Percentiles rank a stretch among this genome's conserved stretches.
These are phyloP conservation scores for Campoletis sonorensis DNA, from an alignment of 1,140 invertebrate species.

Conservation along the genomic window DNA sequence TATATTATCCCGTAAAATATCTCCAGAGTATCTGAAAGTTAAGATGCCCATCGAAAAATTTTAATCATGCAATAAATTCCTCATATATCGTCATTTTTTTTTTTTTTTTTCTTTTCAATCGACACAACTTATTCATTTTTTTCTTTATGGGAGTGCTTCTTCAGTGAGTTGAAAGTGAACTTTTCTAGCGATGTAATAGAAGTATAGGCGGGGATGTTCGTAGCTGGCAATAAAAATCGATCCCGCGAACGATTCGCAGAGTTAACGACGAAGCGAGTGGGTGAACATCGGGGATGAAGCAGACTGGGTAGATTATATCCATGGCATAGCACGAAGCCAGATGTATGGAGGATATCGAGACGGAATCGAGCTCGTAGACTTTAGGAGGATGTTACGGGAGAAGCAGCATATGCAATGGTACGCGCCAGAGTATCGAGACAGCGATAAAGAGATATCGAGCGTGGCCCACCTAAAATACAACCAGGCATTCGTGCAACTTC, in stretches of 20 bases:
- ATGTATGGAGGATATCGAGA: conserved; percentile 32
- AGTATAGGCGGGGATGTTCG: not conserved
- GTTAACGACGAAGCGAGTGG: conserved; percentile 24
- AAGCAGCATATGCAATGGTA: conserved; percentile 6
- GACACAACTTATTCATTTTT: not conserved
- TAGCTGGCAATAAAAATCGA: conserved; percentile 32
- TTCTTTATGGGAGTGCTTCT: not conserved
- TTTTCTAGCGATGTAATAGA: not conserved
- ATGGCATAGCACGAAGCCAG: conserved; percentile 8
- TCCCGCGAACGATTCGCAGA: conserved; percentile 1
- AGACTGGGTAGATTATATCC: conserved; percentile 1
- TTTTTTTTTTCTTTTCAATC: not conserved
- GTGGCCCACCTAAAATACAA: conserved; percentile 15
- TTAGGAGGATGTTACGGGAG: conserved; percentile 2
- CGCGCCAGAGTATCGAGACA: not conserved
- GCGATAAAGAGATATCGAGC: conserved; percentile 42
- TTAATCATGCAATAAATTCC: not conserved
- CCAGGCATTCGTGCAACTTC: not conserved
- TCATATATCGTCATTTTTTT: not conserved
- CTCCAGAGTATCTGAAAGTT: too few species aligned
- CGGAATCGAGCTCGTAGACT: conserved; percentile 35
- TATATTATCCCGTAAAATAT: too few species aligned
- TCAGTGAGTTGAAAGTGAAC: not conserved
- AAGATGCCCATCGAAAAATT: not conserved
- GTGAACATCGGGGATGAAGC: conserved; percentile 17